Percentiles rank a stretch among this genome's conserved stretches.
Evolutionary conservation across 2,888 invertebrate species (phyloP).

Genomic region (Yponomeuta sedellus): DNA sequence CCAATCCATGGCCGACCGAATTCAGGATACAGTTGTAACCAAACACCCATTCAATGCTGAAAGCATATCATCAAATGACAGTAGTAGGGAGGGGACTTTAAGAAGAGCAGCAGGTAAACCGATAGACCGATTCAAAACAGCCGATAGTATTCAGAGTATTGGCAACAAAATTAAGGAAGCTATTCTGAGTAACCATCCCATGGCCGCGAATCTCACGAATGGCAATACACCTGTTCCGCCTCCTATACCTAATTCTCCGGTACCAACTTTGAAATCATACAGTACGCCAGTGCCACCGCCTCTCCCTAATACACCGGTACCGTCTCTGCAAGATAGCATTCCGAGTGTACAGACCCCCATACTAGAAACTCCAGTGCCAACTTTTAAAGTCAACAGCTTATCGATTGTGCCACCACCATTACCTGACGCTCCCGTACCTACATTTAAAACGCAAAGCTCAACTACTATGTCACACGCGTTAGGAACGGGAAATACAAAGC

Average conservation of each 20-base stretch:
- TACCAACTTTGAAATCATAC: conserved; percentile 22
- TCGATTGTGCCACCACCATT: conserved; percentile 13
- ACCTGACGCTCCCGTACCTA: conserved; percentile 47
- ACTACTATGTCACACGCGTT: conserved; percentile 34
- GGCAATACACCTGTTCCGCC: conserved; percentile 27
- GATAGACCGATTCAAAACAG: conserved; percentile 49
- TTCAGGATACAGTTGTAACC: conserved; percentile 71
- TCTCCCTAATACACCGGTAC: conserved; percentile 39
- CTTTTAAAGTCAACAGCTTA: background rate
- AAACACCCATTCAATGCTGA: conserved; percentile 69
- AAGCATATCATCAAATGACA: conserved; percentile 47
- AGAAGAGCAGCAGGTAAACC: conserved; percentile 44
- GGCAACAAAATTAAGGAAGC: conserved; percentile 58
- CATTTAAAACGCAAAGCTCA: conserved; percentile 46
- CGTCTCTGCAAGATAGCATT: background rate
- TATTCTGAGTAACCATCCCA: conserved; percentile 49
- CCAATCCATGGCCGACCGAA: conserved; percentile 71
- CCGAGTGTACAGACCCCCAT: background rate
- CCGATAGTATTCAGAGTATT: conserved; percentile 47
- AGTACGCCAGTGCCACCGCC: conserved; percentile 46
- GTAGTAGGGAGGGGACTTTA: conserved; percentile 47
- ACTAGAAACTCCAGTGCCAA: background rate
- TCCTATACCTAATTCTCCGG: conserved; percentile 23
- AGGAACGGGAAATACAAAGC: background rate
- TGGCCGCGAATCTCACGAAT: conserved; percentile 20